phyloP scores from a whole-genome alignment of 2,797 vertebrate genomes.

The Acestrorhynchus altus region DNA sequence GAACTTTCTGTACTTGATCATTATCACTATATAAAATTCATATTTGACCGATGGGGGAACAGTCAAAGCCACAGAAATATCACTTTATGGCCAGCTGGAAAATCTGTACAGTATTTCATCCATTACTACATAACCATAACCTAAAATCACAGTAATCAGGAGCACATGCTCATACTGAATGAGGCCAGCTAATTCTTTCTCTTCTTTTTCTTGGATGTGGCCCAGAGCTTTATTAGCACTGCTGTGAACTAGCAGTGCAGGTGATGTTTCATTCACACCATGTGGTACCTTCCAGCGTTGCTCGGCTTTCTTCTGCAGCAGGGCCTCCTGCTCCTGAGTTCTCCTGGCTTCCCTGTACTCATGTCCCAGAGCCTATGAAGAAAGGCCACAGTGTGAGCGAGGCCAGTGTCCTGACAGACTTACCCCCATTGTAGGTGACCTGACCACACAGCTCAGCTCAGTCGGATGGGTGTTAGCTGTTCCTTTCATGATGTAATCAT shows the following conservation, averaged over 20 bases:
- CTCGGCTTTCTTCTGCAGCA: conserved; percentile 74
- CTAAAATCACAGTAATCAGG: conserved; percentile 40
- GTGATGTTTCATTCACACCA: conserved; percentile 5
- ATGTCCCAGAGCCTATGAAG: conserved; percentile 64
- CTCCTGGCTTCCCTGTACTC: conserved; percentile 64
- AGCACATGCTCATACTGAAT: conserved; percentile 33
- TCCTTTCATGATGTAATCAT: conserved; percentile 39
- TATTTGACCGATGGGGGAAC: conserved; percentile 23
- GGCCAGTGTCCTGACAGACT: neutral
- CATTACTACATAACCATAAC: conserved; percentile 42
- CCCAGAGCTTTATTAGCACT: conserved; percentile 23
- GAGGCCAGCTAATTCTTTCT: conserved; percentile 7
- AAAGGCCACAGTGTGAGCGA: conserved; percentile 23
- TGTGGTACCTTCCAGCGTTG: conserved; percentile 74
- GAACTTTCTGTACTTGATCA: conserved; percentile 28
- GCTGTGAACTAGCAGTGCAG: conserved; percentile 15
- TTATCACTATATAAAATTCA: conserved; percentile 34
- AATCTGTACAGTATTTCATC: conserved; percentile 34
- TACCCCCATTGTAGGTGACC: conserved; percentile 17
- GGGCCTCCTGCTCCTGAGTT: conserved; percentile 66
- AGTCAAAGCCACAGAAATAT: conserved; percentile 45
- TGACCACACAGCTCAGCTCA: conserved; percentile 24
- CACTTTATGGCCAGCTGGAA: conserved; percentile 39
- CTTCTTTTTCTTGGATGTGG: conserved; percentile 14
- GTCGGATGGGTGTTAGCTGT: conserved; percentile 33